Evolutionary conservation across 2,797 vertebrate species (phyloP), one percentile per base, ranked within the genome.

Genomic region (Ctenopoma kingsleyae): DNA sequence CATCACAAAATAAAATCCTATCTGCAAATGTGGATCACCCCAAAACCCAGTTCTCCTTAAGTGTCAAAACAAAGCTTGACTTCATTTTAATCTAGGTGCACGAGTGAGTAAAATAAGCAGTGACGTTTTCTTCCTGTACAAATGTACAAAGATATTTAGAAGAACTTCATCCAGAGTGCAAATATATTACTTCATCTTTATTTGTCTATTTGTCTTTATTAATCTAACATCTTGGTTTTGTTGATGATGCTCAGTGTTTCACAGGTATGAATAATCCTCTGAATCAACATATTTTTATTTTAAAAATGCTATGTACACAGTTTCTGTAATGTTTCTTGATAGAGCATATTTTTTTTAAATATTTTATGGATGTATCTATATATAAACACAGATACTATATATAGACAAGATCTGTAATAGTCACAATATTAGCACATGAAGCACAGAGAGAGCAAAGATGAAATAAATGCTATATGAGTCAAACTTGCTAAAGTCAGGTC

Each of bases 121-220:
- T 32, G 30, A 32, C 30, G 2, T 32, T 32, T 32, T 32, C 30
- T 32, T 32, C 30, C 8, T 32, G 30, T 32, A 32, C 6, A 32
- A 32, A 30, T 30, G 5, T 30, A 30, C 23, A 27, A 27, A 5
- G 25, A 4, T 27, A 4, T 27, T 27, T 3, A 5, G 4, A 27
- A 27, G 25, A 27, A 27, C 3, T 27, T 27, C 25, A 27, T 4
- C 25, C 3, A 27, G 25, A 4, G 25, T 27, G 25, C 25, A 47
- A 35, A 58, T 16, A 8, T 61, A 32, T 3, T 2, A 13, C 23
- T 27, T 32, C 1, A 23, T 20, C 13, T 43, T 51, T 51, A 3
- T 19, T 11, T 23, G 0, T 1, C 4, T 51, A 3, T 19, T 11
- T 23, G 0, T 1, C 4, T 49, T 8, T 30, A 41, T 49, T 46